Evolutionary conservation across 1,140 invertebrate genomes (phyloP), one percentile per base, ranked within the genome.

Genomic region (Triops longicaudatus): DNA sequence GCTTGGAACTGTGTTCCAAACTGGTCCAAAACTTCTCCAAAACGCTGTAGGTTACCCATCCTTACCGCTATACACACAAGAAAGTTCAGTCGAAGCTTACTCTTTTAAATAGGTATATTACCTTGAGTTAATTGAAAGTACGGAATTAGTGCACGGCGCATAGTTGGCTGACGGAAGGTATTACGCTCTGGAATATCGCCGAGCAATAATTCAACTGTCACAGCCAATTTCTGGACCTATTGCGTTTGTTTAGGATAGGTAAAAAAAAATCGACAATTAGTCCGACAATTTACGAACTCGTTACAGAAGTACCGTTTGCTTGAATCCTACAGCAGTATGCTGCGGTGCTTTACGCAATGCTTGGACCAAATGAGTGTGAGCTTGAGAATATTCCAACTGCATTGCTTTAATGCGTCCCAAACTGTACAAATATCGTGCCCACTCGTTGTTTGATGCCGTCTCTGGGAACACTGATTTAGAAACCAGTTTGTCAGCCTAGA

Each of bases 381-480:
- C 97, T 79, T 78, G 78, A 81, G 96, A 97, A 84, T 99, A 99
- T 83, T 99, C 96, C 72, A 99, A 84, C 81, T 98, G 90, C 1
- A 97, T 95, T 10, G 97, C 95, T 84, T 99, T 99, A 76, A 99
- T 99, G 80, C 97, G 90, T 17, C 98, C 97, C 81, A 98, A 86
- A 84, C 99, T 99, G 84, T 98, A 99, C 26, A 98, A 87, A 84
- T 94, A 99, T 82, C 98, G 88, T 0, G 98, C 97, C 93, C 95
- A 98, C 83, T 99, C 97, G 86, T 99, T 99, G 84, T 99, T 99
- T 84, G 95, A 97, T 0, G 97, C 97, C 80, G 91, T 90, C 84
- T 99, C 97, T 0, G 98, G 97, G 82, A 97, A 99, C 0, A 94
- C 92, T 5, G 95, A 95, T 83, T 99, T 99, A 41, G 95, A 93